Evolutionary conservation across 2,888 invertebrate genomes (phyloP), one percentile per base, ranked within the genome.

Genomic region (Lydus trimaculatus): DNA sequence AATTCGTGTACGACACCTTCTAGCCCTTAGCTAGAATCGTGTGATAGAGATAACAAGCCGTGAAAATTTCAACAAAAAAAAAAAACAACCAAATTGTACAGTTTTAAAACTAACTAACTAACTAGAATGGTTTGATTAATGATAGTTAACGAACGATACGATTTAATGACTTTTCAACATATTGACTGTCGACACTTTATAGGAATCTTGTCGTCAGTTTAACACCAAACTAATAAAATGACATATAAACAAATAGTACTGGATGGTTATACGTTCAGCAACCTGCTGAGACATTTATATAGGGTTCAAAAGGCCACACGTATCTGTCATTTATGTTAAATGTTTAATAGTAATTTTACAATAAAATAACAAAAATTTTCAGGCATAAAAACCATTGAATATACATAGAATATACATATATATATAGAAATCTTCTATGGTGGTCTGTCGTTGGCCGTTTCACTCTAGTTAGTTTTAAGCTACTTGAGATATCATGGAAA

Each of bases 381-480:
- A n/a, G n/a, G 8, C 7, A 20, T 9, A 17, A 48, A 48, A 48
- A 20, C 2, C 20, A 2, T 48, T 48, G 20, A 2, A 48, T 48
- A 48, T 20, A 48, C 20, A 0, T 48, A 8, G 20, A 3, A 48
- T 48, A 48, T 48, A 8, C 2, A 48, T 9, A 48, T 48, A 48
- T 48, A 8, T 11, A 48, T 9, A 20, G n/a, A 43, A 3, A 3
- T 48, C 52, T 52, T 20, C 52, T 23, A 23, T 52, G 52, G 52
- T 52, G 52, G 52, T 52, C 52, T 52, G 52, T 52, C 52, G 52
- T 52, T 52, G 25, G 52, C 52, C 52, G 52, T 52, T 52, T 52
- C 52, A 52, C 52, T 52, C 52, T 52, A 52, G 4, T 52, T 52
- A 52, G 23, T 25, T 13, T 48, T 23, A 13, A 52, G 52, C 52